Base-by-base conservation (phyloP, 2,888 invertebrate species). In the Eilema depressum region DNA sequence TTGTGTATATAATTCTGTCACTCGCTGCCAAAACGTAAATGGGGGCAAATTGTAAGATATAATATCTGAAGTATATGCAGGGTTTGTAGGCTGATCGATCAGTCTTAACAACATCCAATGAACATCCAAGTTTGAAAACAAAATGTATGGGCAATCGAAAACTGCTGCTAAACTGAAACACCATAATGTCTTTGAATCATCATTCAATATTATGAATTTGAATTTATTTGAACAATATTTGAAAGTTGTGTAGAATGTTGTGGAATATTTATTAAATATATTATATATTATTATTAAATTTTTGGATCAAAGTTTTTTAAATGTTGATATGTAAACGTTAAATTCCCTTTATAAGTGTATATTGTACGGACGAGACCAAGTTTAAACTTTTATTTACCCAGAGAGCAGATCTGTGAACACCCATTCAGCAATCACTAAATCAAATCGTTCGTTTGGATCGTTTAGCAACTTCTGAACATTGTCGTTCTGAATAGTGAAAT, bases 351-450 rank as follows among this genome's bases (percentile, higher is more conserved):
- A n/a, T n/a, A n/a, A n/a, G n/a, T n/a, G n/a, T n/a, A n/a, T n/a
- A n/a, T n/a, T n/a, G n/a, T n/a, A n/a, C n/a, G n/a, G 7, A 47
- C 20, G 7, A 20, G 47, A 47, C 47, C 17, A 41, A 62, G 37
- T 26, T 20, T 10, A 53, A 30, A n/a, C 5, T 17, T 20, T 63
- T 17, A 77, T 79, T 64, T 73, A 85, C 86, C 83, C 82, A 61
- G 80, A 67, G 59, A 74, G 79, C 8, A 83, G 23, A 28, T 84
- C 85, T 61, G 57, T 78, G 57, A 79, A 84, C 73, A 85, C 74
- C 81, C 83, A 85, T 67, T 86, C 86, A 1, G 76, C 75, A 4
- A 87, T 79, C 7, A 87, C 77, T 0, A 79, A 74, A 66, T 87
- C 87, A 67, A 86, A 86, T 37, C 79, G 62, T 69, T 83, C 76